A percentile compares a stretch with the other conserved stretches of the same genome.
Evolutionary conservation across 2,888 invertebrate species (phyloP).

Genomic region (Eubasilissa splendida): DNA sequence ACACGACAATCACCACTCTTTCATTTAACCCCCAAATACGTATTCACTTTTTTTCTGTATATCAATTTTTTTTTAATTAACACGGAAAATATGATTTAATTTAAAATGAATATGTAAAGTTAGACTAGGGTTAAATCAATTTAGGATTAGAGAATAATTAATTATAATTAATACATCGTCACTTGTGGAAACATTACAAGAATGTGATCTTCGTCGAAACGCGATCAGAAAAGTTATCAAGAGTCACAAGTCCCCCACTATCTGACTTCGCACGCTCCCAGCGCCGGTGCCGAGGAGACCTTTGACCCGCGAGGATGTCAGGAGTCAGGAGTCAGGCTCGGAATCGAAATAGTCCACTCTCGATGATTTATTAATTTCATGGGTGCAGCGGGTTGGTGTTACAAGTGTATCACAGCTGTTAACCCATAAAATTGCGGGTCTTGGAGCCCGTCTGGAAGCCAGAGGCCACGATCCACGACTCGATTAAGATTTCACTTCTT

Average conservation of each 20-base stretch:
- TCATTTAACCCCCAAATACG: too few species aligned
- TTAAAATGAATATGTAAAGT: too few species aligned
- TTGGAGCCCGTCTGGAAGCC: slow-evolving; percentile 1
- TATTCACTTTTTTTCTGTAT: too few species aligned
- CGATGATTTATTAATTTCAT: slow-evolving; percentile 21
- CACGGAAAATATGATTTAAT: too few species aligned
- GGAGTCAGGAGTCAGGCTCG: slow-evolving; percentile 28
- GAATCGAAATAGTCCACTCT: slow-evolving; percentile 37
- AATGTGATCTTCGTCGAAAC: too few species aligned
- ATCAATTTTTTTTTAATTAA: too few species aligned
- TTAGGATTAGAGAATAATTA: too few species aligned
- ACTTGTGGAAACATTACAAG: too few species aligned
- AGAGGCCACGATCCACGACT: slow-evolving; percentile 41
- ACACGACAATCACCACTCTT: too few species aligned
- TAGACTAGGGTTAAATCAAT: too few species aligned
- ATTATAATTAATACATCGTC: too few species aligned
- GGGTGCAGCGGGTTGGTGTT: slow-evolving; percentile 42
- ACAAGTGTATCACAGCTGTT: slow-evolving; percentile 49
- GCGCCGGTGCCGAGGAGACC: neutral
- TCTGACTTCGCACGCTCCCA: slow-evolving; percentile 37
- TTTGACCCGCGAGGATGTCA: slow-evolving; percentile 26
- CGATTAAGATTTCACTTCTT: slow-evolving; percentile 18
- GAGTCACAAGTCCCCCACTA: slow-evolving; percentile 8
- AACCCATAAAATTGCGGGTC: slow-evolving; percentile 56
- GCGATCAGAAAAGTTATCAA: neutral